Percentiles rank a stretch among this genome's conserved stretches.
Conservation (phyloP, 30 jellyfish, hydroid and myxozoan genomes). For the Cassiopea andromeda region DNA sequence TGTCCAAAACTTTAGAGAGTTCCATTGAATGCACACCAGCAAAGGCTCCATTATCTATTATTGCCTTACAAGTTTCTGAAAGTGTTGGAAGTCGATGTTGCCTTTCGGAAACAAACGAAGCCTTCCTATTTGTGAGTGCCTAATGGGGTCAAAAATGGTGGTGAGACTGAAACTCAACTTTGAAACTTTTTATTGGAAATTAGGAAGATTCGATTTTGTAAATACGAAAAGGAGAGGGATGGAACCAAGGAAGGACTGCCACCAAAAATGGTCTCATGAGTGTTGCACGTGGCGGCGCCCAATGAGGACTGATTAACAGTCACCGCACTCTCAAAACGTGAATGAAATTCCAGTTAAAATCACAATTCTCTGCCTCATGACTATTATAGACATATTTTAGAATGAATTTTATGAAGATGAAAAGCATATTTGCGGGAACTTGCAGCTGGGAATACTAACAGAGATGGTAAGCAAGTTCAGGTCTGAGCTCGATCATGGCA, state of each 20-base stretch:
- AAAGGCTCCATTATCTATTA: no score
- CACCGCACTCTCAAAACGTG: slow-evolving; percentile 56
- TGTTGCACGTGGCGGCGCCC: slow-evolving; percentile 14
- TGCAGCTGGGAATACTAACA: slow-evolving; percentile 49
- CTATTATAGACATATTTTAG: slow-evolving; percentile 68
- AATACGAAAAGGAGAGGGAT: slow-evolving; percentile 31
- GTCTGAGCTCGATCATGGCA: neutral
- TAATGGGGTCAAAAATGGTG: slow-evolving; percentile 60
- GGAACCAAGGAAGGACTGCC: slow-evolving; percentile 51
- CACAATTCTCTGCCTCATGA: slow-evolving; percentile 85
- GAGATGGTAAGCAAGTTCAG: slow-evolving; percentile 75
- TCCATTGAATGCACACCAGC: no score
- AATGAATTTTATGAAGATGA: slow-evolving; percentile 69
- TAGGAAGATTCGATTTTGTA: slow-evolving; percentile 72
- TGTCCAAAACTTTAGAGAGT: no score
- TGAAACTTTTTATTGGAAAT: slow-evolving; percentile 54
- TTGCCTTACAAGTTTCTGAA: no score
- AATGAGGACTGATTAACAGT: neutral
- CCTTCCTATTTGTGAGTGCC: slow-evolving; percentile 74
- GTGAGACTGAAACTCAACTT: slow-evolving; percentile 4
- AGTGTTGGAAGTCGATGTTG: no score
- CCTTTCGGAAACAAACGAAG: neutral
- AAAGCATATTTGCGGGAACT: no score
- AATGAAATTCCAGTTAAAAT: slow-evolving; percentile 59
- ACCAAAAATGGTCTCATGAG: slow-evolving; percentile 64